Percentiles rank a stretch among this genome's conserved stretches.
Conservation (phyloP, 2,113 vertebrate species). For the Nesospiza acunhae region DNA sequence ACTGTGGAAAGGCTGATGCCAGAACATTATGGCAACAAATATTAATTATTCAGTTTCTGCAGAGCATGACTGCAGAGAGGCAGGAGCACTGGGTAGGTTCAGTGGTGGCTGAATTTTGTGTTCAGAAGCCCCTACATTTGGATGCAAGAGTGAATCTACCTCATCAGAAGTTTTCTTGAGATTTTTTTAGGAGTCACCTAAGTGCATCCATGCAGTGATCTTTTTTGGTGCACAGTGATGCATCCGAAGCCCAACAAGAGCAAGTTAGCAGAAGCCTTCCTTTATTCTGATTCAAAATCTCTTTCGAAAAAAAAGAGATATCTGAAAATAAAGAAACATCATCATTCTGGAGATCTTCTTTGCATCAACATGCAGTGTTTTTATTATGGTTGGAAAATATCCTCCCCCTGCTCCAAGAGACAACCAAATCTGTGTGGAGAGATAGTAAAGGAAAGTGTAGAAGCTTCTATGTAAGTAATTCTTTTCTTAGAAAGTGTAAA, state of each 20-base stretch:
- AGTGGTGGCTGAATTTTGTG: background rate
- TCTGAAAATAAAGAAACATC: background rate
- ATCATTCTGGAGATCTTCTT: background rate
- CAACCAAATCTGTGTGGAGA: background rate
- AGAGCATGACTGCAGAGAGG: background rate
- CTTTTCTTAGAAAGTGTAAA: background rate
- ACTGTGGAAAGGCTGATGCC: background rate
- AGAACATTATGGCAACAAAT: background rate
- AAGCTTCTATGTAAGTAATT: background rate
- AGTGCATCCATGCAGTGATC: background rate
- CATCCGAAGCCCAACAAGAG: background rate
- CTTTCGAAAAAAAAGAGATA: background rate
- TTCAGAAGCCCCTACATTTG: background rate
- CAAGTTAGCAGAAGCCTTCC: background rate
- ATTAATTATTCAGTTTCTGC: background rate
- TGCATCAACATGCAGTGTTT: background rate
- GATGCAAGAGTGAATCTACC: background rate
- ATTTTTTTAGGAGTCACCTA: background rate
- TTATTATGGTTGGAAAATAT: background rate
- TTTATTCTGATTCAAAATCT: background rate
- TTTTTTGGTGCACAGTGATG: accelerated
- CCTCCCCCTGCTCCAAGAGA: background rate
- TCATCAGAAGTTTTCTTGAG: background rate
- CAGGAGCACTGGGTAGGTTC: background rate
- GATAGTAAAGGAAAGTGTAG: background rate